Evolutionary conservation across 2,113 vertebrate genomes (phyloP).

Genomic region (Petromus typicus): DNA sequence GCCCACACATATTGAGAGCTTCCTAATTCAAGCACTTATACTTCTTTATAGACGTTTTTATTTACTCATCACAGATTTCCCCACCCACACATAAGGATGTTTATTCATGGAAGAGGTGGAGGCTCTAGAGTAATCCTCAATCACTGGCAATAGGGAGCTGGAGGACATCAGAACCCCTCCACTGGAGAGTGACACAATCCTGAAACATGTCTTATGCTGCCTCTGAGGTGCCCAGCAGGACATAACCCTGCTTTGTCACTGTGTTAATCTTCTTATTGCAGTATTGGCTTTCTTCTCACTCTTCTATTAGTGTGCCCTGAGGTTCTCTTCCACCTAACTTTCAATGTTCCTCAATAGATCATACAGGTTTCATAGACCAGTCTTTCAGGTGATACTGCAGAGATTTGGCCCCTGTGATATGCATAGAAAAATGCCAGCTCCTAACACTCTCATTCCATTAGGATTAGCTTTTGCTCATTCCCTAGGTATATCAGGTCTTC

Average conservation of each 20-base stretch:
- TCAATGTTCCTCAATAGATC: neutral
- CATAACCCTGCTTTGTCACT: neutral
- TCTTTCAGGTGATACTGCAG: neutral
- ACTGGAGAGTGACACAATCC: neutral
- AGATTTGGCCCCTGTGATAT: neutral
- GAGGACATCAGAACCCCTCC: neutral
- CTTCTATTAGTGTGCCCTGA: neutral
- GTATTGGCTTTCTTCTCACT: neutral
- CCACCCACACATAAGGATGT: neutral
- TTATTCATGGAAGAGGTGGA: neutral
- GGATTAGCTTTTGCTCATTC: neutral
- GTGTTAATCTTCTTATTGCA: neutral
- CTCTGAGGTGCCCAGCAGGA: neutral
- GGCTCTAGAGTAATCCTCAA: neutral
- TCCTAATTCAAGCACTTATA: neutral
- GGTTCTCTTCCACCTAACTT: neutral
- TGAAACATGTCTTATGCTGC: neutral
- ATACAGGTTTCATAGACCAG: neutral
- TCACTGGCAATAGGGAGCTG: neutral
- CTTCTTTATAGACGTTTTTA: neutral
- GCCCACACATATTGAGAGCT: neutral
- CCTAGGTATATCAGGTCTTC: neutral
- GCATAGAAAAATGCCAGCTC: neutral
- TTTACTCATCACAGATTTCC: neutral
- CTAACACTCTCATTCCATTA: neutral